A percentile compares a stretch with the other conserved stretches of the same genome.
These are phyloP conservation scores for Caenorhabditis angaria DNA, from an alignment of 2,888 invertebrate species.

Conservation along the genomic window DNA sequence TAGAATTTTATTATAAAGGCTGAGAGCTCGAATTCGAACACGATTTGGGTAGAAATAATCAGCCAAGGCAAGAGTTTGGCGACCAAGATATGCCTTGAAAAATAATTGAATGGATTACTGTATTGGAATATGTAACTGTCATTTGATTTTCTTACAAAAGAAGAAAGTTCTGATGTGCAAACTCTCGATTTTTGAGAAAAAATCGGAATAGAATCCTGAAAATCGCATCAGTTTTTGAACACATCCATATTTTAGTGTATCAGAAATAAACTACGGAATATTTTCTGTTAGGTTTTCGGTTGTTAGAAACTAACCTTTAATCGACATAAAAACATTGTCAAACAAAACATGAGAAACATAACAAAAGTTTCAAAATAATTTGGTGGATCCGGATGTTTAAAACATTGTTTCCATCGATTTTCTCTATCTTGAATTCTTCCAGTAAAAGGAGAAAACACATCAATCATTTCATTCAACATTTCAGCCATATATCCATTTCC, in stretches of 20 bases:
- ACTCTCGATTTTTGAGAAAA: no score
- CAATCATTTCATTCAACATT: slow-evolving; percentile 44
- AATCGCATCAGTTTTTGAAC: no score
- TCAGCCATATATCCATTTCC: slow-evolving; percentile 51
- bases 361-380: slow-evolving; percentile 49
- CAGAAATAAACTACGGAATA: not conserved
- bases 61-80: slow-evolving; percentile 57
- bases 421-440: slow-evolving; percentile 44
- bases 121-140: not conserved
- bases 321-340: slow-evolving; percentile 47
- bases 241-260: no score
- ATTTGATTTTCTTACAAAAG: not conserved
- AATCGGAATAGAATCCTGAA: no score
- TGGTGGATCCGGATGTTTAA: slow-evolving; percentile 61
- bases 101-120: not conserved
- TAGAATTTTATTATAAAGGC: slow-evolving; percentile 56
- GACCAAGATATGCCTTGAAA: slow-evolving; percentile 49
- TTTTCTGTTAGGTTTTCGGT: not conserved
- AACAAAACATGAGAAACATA: slow-evolving; percentile 52
- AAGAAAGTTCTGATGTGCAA: not conserved
- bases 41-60: slow-evolving; percentile 59
- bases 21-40: slow-evolving; percentile 52
- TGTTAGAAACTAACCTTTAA: slow-evolving; percentile 36
- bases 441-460: slow-evolving; percentile 60
- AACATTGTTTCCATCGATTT: slow-evolving; percentile 59